A percentile compares a stretch with the other conserved stretches of the same genome.
phyloP scores from a whole-genome alignment of 2,888 invertebrate genomes.

The Oscheius sp. region DNA sequence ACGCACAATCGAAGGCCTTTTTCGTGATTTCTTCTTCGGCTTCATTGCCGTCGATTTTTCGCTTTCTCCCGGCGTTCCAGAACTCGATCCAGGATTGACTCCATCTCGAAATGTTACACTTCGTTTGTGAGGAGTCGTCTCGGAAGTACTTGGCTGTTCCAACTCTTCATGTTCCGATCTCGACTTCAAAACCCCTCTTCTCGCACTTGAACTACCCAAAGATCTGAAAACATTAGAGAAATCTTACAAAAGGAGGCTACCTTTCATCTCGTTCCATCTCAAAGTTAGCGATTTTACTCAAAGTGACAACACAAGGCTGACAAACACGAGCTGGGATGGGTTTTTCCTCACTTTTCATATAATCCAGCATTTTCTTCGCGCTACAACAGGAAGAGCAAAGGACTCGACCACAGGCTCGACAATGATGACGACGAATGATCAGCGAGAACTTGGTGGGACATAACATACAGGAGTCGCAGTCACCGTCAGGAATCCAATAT shows the following conservation, averaged over 20 bases:
- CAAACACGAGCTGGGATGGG: slow-evolving; percentile 50
- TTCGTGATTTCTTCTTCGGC: slow-evolving; percentile 55
- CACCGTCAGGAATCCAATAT: slow-evolving; percentile 86
- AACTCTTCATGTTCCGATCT: background rate
- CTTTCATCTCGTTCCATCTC: slow-evolving; percentile 39
- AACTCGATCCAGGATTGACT: slow-evolving; percentile 55
- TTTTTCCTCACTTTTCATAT: slow-evolving; percentile 44
- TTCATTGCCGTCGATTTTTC: slow-evolving; percentile 43
- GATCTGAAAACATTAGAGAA: no score
- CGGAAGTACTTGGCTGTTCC: background rate
- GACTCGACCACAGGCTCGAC: slow-evolving; percentile 65
- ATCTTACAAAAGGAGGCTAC: background rate
- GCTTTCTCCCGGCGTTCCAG: slow-evolving; percentile 30
- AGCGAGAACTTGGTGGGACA: slow-evolving; percentile 78
- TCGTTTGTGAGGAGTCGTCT: no score
- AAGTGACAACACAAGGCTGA: slow-evolving; percentile 59
- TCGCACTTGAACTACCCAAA: no score
- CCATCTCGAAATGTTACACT: slow-evolving; percentile 59
- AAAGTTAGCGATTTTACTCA: slow-evolving; percentile 60
- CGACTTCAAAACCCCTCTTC: slow-evolving; percentile 22
- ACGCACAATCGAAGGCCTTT: slow-evolving; percentile 45
- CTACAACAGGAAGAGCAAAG: slow-evolving; percentile 49
- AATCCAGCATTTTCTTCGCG: slow-evolving; percentile 44
- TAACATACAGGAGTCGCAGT: slow-evolving; percentile 83
- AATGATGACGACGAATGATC: slow-evolving; percentile 78